These are phyloP conservation scores for Camelus bactrianus DNA, from an alignment of 2,113 vertebrate genomes.

Conservation along the genomic window DNA sequence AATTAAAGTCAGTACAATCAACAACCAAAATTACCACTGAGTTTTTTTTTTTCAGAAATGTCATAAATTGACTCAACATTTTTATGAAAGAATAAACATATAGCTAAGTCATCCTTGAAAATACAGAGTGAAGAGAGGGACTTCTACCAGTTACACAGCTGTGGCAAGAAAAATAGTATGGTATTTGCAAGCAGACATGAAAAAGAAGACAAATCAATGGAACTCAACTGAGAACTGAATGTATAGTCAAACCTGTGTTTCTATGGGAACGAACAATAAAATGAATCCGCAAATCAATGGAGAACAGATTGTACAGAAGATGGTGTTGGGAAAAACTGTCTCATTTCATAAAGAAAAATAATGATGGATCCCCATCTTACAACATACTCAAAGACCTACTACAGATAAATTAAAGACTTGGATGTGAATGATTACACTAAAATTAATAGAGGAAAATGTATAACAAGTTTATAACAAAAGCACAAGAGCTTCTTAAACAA, in stretches of 20 bases:
- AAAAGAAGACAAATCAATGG: neutral
- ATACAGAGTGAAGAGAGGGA: neutral
- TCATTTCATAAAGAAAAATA: neutral
- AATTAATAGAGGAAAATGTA: conserved; percentile 7
- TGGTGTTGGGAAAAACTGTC: neutral
- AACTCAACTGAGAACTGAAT: neutral
- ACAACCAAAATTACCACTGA: neutral
- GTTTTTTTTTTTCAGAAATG: neutral
- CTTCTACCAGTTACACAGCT: neutral
- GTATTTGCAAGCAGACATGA: neutral
- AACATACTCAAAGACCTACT: neutral
- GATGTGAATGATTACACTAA: neutral
- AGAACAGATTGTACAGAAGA: neutral
- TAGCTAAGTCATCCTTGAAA: neutral
- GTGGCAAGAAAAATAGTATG: neutral
- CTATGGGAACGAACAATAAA: conserved; percentile 14
- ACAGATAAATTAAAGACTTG: neutral
- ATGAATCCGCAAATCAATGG: neutral
- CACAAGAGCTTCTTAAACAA: conserved; percentile 33
- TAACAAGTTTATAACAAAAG: neutral
- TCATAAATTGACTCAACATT: neutral
- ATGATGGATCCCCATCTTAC: neutral
- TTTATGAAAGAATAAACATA: conserved; percentile 30
- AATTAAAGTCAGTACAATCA: neutral
- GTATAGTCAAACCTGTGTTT: neutral